Conservation (phyloP, 2,888 invertebrate species). For the Caenorhabditis sinica region DNA sequence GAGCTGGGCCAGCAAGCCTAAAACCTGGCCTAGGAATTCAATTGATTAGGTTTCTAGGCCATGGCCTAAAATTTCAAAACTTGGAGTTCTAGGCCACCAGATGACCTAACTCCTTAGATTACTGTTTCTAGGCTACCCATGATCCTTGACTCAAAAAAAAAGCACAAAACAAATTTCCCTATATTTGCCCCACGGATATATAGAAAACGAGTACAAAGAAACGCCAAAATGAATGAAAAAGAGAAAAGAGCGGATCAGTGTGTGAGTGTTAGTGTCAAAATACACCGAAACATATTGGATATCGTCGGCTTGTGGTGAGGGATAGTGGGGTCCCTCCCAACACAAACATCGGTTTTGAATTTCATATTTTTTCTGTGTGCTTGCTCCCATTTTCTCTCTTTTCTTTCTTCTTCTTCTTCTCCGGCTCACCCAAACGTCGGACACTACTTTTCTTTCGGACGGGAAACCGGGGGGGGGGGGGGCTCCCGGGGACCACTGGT, state of each 20-base stretch:
- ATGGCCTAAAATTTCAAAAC: too few relatives aligned
- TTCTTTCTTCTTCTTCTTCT: neutral
- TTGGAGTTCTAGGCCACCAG: too few relatives aligned
- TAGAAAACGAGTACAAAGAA: conserved; percentile 1
- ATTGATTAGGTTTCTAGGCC: too few relatives aligned
- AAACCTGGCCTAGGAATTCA: too few relatives aligned
- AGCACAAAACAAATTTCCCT: too few relatives aligned
- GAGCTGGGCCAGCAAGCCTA: too few relatives aligned
- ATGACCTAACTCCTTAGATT: too few relatives aligned
- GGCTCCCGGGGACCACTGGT: neutral
- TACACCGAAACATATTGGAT: conserved; percentile 40
- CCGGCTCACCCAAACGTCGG: too few relatives aligned
- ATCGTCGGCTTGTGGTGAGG: conserved; percentile 2
- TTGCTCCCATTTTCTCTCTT: neutral
- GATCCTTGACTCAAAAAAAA: too few relatives aligned
- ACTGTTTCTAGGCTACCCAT: too few relatives aligned
- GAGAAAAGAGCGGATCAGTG: neutral
- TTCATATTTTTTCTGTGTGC: conserved; percentile 23
- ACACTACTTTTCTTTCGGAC: neutral
- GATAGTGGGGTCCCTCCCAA: neutral
- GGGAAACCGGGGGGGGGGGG: neutral
- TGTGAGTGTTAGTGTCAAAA: conserved; percentile 27
- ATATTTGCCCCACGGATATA: too few relatives aligned
- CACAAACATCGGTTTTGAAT: conserved; percentile 41
- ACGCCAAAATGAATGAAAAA: neutral